Evolutionary conservation across 2,888 invertebrate genomes (phyloP).

Genomic region (Sepiola atlantica): DNA sequence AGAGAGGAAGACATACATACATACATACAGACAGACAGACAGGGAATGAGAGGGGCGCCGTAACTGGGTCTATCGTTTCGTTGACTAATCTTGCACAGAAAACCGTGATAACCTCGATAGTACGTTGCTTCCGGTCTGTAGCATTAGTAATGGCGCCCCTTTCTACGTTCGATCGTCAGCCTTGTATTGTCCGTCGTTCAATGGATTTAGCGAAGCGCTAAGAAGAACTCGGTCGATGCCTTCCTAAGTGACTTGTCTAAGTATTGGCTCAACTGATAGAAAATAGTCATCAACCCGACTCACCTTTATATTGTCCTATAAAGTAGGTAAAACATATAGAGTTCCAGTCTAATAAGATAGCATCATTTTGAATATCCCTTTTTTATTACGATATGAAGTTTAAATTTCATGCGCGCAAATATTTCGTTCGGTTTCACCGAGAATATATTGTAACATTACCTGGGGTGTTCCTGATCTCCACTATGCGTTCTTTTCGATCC

Average conservation of each 20-base stretch:
- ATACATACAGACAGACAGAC: no score
- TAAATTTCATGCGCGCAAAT: no score
- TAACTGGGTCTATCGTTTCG: background rate
- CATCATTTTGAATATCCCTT: background rate
- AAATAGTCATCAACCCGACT: background rate
- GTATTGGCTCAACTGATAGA: background rate
- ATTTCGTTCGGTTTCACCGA: no score
- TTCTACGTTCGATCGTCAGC: background rate
- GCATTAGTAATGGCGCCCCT: background rate
- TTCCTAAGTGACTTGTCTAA: background rate
- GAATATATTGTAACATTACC: no score
- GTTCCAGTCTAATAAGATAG: background rate
- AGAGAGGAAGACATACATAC: no score
- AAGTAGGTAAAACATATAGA: background rate
- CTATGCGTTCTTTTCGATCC: no score
- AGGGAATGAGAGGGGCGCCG: no score
- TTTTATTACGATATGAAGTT: background rate
- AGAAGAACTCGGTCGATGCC: background rate
- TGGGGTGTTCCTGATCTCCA: no score
- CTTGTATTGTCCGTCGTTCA: background rate
- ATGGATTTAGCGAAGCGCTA: background rate
- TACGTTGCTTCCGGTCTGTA: background rate
- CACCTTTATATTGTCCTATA: background rate
- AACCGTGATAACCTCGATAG: background rate
- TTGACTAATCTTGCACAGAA: background rate